Conservation (phyloP, 2,113 vertebrate species). For the Calonectris borealis region DNA sequence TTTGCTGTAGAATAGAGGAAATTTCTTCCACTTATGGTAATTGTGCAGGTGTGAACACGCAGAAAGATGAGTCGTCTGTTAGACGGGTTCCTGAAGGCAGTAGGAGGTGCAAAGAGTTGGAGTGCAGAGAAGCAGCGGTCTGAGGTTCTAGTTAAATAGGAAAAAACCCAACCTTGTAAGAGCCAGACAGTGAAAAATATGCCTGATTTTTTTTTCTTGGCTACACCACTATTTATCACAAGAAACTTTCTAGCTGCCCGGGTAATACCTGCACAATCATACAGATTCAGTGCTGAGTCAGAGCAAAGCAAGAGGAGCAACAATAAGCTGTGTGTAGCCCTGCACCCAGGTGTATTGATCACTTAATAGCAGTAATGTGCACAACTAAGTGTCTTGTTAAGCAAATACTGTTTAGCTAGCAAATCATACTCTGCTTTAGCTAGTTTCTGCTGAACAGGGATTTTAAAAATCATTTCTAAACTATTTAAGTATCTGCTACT, state of each 20-base stretch:
- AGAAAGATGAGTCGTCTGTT: background rate
- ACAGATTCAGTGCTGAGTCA: background rate
- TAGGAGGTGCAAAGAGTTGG: background rate
- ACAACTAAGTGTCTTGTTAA: background rate
- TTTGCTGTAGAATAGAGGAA: constrained; percentile 10
- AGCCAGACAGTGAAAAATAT: background rate
- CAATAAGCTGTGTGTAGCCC: background rate
- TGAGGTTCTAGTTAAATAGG: background rate
- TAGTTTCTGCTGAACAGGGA: background rate
- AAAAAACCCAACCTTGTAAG: background rate
- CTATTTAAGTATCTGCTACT: background rate
- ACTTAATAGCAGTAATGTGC: background rate
- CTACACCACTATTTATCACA: background rate
- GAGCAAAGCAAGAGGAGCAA: background rate
- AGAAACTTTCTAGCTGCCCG: background rate
- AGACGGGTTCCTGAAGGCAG: background rate
- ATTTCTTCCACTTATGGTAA: constrained; percentile 13
- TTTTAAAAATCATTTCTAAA: background rate
- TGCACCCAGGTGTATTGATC: constrained; percentile 1
- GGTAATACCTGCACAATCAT: background rate
- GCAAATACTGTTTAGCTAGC: background rate
- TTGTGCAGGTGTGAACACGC: constrained; percentile 33
- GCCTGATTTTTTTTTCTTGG: background rate
- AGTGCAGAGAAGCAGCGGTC: background rate
- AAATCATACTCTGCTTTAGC: background rate